Conservation (phyloP, 2,113 vertebrate species). For the Nyctereutes procyonoides region DNA sequence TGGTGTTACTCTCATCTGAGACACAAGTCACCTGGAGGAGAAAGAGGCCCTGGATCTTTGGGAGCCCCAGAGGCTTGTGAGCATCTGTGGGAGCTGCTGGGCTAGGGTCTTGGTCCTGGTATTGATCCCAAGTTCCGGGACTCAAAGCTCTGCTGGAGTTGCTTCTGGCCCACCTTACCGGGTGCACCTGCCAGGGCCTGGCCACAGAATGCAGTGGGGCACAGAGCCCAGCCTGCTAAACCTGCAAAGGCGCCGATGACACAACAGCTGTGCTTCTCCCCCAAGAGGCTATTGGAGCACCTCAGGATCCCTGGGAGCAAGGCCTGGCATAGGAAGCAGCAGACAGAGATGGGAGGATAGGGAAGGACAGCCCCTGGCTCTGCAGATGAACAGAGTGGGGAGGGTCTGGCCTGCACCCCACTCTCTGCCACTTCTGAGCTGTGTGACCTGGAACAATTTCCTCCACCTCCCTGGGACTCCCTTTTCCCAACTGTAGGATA, state of each 20-base stretch:
- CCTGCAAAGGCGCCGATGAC: not conserved
- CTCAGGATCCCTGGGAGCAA: not conserved
- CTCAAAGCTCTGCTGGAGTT: not conserved
- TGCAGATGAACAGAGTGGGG: not conserved
- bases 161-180: rapidly evolving
- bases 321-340: not conserved
- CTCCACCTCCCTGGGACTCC: too few relatives aligned
- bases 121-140: not conserved
- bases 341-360: rapidly evolving
- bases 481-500: not conserved
- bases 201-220: not conserved
- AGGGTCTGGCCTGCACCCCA: not conserved
- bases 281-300: not conserved
- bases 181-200: not conserved
- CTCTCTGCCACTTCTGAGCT: not conserved
- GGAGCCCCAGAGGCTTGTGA: not conserved
- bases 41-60: not conserved
- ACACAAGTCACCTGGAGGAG: not conserved
- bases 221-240: not conserved
- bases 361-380: not conserved
- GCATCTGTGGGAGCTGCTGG: not conserved
- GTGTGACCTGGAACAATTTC: not conserved
- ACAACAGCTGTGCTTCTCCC: not conserved
- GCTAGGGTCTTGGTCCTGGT: not conserved
- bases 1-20: not conserved